These are phyloP conservation scores for Thymelicus lineola DNA, from an alignment of 2,888 invertebrate genomes.

Conservation along the genomic window DNA sequence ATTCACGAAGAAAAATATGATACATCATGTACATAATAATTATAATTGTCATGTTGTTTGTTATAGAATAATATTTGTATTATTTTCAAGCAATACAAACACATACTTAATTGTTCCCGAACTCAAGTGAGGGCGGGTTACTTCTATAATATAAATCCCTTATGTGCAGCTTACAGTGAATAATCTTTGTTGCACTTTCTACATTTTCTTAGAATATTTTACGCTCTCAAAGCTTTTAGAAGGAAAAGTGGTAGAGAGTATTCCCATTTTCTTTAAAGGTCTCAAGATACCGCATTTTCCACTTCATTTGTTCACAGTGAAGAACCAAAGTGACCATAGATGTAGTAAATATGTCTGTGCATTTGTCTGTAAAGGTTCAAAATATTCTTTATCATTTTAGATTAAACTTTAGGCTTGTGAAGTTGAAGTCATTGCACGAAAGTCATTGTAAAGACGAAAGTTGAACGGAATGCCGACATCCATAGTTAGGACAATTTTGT, in stretches of 20 bases:
- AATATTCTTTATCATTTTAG: no score
- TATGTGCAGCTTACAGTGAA: neutral
- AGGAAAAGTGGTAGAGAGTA: constrained; percentile 2
- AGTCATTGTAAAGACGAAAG: no score
- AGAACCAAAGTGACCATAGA: constrained; percentile 9
- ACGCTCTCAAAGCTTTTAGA: constrained; percentile 13
- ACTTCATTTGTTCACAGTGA: constrained; percentile 22
- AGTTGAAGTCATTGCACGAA: no score
- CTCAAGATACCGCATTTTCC: constrained; percentile 24
- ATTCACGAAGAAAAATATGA: no score
- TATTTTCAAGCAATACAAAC: neutral
- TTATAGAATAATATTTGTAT: no score
- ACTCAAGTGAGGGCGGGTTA: neutral
- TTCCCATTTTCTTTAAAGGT: constrained; percentile 12
- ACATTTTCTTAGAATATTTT: constrained; percentile 17
- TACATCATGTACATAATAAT: no score
- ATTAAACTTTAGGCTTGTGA: no score
- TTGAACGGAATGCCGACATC: no score
- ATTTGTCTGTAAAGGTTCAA: neutral
- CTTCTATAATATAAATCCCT: constrained; percentile 1
- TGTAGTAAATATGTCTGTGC: neutral
- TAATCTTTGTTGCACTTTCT: constrained; percentile 13
- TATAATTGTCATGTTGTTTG: no score
- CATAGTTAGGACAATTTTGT: no score
- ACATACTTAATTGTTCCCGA: neutral